Percentiles rank a stretch among this genome's conserved stretches.
phyloP scores from a whole-genome alignment of 1,140 invertebrate species.

The Drosophila mojavensis region DNA sequence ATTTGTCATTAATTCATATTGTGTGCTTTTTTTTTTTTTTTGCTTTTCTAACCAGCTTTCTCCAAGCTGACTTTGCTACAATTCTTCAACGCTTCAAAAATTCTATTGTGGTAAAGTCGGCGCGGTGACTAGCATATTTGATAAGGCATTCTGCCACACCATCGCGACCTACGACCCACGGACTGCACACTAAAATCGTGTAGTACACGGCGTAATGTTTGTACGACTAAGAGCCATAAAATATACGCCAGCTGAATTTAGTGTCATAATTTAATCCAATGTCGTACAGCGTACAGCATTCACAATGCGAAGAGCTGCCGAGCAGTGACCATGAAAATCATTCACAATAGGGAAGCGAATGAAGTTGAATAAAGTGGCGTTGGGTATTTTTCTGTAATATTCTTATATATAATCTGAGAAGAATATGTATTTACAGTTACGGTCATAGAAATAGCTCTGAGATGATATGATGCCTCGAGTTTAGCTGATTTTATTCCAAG shows the following conservation, averaged over 20 bases:
- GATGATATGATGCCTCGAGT: no score
- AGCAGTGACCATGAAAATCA: no score
- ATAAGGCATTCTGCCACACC: constrained; percentile 1
- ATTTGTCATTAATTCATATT: constrained; percentile 27
- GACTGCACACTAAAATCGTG: constrained; percentile 5
- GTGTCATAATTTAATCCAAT: constrained; percentile 46
- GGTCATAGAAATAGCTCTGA: no score
- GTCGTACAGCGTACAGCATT: constrained; percentile 17
- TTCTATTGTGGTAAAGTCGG: neutral
- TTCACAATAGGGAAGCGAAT: no score
- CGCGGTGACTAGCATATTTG: constrained; percentile 25
- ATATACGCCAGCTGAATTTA: constrained; percentile 46
- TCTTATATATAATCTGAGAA: no score
- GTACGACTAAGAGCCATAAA: constrained; percentile 31
- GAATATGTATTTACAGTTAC: no score
- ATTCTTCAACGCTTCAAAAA: constrained; percentile 2
- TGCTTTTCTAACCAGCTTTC: neutral
- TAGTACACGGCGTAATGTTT: constrained; percentile 31
- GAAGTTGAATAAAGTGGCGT: no score
- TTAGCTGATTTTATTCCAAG: no score
- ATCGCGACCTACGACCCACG: no score
- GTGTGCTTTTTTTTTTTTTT: neutral
- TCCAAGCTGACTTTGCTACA: constrained; percentile 23
- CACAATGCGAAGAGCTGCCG: neutral
- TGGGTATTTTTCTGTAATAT: no score